Evolutionary conservation across 2,113 vertebrate genomes (phyloP).

Genomic region (Colaptes auratus): DNA sequence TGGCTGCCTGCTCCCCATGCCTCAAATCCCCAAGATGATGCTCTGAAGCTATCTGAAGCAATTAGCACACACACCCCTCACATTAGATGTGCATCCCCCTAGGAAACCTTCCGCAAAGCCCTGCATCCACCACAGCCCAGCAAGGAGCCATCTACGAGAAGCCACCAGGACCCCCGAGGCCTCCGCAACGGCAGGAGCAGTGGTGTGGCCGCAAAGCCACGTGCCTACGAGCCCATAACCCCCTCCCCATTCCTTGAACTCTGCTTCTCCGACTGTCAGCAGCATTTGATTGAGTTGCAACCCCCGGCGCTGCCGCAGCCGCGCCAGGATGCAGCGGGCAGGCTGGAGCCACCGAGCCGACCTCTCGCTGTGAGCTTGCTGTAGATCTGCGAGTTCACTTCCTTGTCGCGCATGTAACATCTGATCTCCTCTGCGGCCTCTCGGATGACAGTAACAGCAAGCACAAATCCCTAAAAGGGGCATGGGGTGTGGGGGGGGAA

Average conservation of each 20-base stretch:
- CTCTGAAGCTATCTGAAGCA: neutral
- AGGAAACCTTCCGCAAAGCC: neutral
- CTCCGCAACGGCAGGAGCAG: neutral
- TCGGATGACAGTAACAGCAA: slow-evolving; percentile 90
- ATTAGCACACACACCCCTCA: neutral
- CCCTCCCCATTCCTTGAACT: neutral
- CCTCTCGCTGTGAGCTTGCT: slow-evolving; percentile 96
- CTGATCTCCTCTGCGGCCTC: slow-evolving; percentile 95
- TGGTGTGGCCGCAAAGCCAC: neutral
- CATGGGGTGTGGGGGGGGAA: neutral
- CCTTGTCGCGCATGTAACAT: slow-evolving; percentile 94
- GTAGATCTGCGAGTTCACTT: slow-evolving; percentile 98
- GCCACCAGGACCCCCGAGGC: neutral
- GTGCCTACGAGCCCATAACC: neutral
- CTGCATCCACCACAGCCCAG: neutral
- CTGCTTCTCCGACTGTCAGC: slow-evolving; percentile 35
- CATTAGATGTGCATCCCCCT: neutral
- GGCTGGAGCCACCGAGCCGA: slow-evolving; percentile 62
- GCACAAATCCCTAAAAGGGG: slow-evolving; percentile 87
- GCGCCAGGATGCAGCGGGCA: neutral
- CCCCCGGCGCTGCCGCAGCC: neutral
- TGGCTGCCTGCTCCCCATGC: neutral
- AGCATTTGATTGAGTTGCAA: slow-evolving; percentile 12
- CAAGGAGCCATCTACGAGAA: neutral
- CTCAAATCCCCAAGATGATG: neutral